Base-by-base conservation (phyloP, 2,113 vertebrate species). In the Coracopsis vasa region DNA sequence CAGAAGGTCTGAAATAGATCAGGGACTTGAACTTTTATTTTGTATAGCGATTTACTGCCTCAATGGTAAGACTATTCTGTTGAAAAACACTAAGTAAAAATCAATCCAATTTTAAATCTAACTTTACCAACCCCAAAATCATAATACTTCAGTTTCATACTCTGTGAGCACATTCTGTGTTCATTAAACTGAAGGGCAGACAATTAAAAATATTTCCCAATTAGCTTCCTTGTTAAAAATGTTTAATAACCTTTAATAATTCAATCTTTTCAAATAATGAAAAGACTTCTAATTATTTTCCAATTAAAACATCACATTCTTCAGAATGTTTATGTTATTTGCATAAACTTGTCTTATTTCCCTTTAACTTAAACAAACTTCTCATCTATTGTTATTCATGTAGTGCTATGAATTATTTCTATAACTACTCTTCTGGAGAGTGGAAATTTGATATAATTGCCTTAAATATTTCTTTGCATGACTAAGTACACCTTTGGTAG, bases 381-480 rank as follows among this genome's bases (percentile, higher is more conserved):
- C 91, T 54, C 62, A 35, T 17, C 28, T 62, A 93, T 61, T 94
- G 27, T 31, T 95, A 42, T 91, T 82, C 80, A 80, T 77, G 8
- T 20, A 85, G n/a, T 74, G 25, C 44, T 75, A 81, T 75, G 61
- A 90, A 71, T 92, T 96, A 72, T 95, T 94, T 84, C 16, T 90
- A 16, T 69, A 86, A 83, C 45, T 94, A 35, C 62, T 88, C 39
- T 92, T 81, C 35, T n/a, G 44, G 19, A 85, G 79, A 91, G 31
- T 7, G 16, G 33, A 95, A 91, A 54, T 87, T 93, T 87, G 6
- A 53, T 80, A 85, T 91, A 90, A 77, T 93, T 95, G 60, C 31
- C 33, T 95, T 73, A 92, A 47, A 77, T 93, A 95, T 95, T 77
- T 95, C 65, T 92, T 94, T 93, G 67, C 71, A 94, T 94, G 73